phyloP scores from a whole-genome alignment of 2,888 invertebrate species.

The Gymnosoma rotundatum region DNA sequence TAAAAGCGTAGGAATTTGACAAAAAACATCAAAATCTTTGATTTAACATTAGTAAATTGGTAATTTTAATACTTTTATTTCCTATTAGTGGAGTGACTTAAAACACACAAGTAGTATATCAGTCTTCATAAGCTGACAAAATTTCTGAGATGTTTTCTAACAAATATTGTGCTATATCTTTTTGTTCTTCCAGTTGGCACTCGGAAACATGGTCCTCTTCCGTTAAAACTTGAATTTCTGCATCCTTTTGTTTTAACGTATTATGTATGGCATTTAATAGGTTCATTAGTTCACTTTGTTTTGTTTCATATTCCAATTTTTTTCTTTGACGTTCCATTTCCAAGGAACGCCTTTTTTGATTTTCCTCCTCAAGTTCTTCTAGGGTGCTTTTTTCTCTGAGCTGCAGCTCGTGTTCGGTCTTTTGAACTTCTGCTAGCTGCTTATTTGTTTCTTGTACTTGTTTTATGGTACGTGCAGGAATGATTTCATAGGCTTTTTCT shows the following conservation, averaged over 20 bases:
- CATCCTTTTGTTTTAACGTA: slow-evolving; percentile 49
- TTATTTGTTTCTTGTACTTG: slow-evolving; percentile 67
- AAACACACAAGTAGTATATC: not conserved
- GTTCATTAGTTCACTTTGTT: slow-evolving; percentile 16
- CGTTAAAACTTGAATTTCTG: slow-evolving; percentile 3
- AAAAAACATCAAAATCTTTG: too few species aligned
- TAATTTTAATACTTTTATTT: too few species aligned
- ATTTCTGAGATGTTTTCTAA: slow-evolving; percentile 60
- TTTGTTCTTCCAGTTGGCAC: slow-evolving; percentile 64
- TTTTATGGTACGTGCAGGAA: slow-evolving; percentile 69
- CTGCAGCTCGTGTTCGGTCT: slow-evolving; percentile 9
- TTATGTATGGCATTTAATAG: slow-evolving; percentile 37
- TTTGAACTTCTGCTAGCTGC: slow-evolving; percentile 35
- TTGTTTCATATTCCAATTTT: slow-evolving; percentile 27
- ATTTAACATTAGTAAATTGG: too few species aligned
- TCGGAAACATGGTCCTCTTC: slow-evolving; percentile 60
- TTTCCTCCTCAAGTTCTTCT: slow-evolving; percentile 53
- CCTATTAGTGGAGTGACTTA: too few species aligned
- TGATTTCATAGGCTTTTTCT: slow-evolving; percentile 66
- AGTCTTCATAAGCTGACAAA: slow-evolving; percentile 27
- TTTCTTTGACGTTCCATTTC: slow-evolving; percentile 45
- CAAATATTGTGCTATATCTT: slow-evolving; percentile 68
- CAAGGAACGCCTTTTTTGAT: slow-evolving; percentile 25
- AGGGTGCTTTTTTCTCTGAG: slow-evolving; percentile 14
- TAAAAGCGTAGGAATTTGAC: too few species aligned